A percentile compares a stretch with the other conserved stretches of the same genome.
Evolutionary conservation across 1,140 invertebrate genomes (phyloP).

Genomic region (Zophobas morio): DNA sequence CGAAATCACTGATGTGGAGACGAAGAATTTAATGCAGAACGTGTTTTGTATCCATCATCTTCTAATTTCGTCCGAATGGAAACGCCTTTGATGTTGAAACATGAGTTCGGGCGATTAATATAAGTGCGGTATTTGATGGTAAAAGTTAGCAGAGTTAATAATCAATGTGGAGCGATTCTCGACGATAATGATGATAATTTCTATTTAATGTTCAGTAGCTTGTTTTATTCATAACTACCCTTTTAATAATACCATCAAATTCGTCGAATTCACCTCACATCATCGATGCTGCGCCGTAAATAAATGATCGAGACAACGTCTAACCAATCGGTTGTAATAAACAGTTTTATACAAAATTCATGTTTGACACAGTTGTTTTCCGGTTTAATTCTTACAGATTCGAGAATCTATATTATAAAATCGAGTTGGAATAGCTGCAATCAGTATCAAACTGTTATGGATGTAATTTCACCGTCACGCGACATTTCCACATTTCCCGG

Average conservation of each 20-base stretch:
- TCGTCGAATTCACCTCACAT: slow-evolving; percentile 5
- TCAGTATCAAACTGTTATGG: slow-evolving; percentile 20
- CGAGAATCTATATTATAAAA: not conserved
- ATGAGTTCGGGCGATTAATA: slow-evolving; percentile 15
- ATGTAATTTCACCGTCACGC: slow-evolving; percentile 11
- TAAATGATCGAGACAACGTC: slow-evolving; percentile 8
- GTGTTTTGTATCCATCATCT: not conserved
- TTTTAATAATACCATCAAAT: slow-evolving; percentile 19
- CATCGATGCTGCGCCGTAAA: not conserved
- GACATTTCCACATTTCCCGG: slow-evolving; percentile 30
- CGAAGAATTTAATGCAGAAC: not conserved
- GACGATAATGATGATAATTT: slow-evolving; percentile 34
- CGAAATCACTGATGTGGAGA: not conserved
- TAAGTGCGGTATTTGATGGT: not conserved
- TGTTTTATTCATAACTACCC: slow-evolving; percentile 30
- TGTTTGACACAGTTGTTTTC: slow-evolving; percentile 3
- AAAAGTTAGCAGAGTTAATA: slow-evolving; percentile 32
- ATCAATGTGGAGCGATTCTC: slow-evolving; percentile 19
- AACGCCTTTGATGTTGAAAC: not conserved
- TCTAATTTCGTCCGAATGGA: not conserved
- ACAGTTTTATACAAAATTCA: slow-evolving; percentile 11
- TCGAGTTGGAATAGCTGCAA: not conserved
- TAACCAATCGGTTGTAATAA: not conserved
- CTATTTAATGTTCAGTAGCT: slow-evolving; percentile 27
- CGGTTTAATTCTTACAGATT: not conserved